Conservation (phyloP, 2,797 vertebrate genomes). For the Sebastolobus altivelis region DNA sequence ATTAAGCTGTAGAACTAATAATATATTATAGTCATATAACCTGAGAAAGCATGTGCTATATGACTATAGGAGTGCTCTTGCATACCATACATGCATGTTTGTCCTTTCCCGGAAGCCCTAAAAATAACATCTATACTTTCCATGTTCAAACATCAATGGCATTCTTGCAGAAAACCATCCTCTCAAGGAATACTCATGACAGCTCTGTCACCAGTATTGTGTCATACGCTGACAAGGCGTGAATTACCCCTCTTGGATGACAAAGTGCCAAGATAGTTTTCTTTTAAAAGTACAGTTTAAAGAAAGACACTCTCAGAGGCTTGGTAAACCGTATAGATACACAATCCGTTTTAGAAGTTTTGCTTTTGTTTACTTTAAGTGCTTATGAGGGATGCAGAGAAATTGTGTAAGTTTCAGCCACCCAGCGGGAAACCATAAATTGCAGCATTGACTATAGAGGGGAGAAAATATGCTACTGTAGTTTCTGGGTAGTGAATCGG, state of each 20-base stretch:
- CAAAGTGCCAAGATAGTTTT: constrained; percentile 21
- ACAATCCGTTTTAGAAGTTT: not conserved
- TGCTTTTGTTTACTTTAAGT: constrained; percentile 13
- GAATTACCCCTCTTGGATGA: constrained; percentile 19
- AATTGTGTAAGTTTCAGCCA: constrained; percentile 29
- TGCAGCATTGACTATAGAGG: not conserved
- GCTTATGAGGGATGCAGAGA: constrained; percentile 16
- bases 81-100: not conserved
- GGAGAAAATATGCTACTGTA: constrained; percentile 8
- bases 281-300: constrained; percentile 15
- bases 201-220: constrained; percentile 35
- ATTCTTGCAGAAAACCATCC: constrained; percentile 2
- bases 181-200: constrained; percentile 29
- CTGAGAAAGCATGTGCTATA: not conserved
- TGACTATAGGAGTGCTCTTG: not conserved
- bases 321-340: not conserved
- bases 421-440: constrained; percentile 17
- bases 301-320: constrained; percentile 5
- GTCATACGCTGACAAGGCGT: constrained; percentile 19
- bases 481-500: constrained; percentile 36
- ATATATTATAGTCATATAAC: not conserved
- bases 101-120: not conserved
- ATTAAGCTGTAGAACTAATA: not conserved
- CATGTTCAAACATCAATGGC: constrained; percentile 15
- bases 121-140: not conserved